Percentiles rank a stretch among this genome's conserved stretches.
phyloP scores from a whole-genome alignment of 2,113 vertebrate genomes.

The Lampris incognitus region DNA sequence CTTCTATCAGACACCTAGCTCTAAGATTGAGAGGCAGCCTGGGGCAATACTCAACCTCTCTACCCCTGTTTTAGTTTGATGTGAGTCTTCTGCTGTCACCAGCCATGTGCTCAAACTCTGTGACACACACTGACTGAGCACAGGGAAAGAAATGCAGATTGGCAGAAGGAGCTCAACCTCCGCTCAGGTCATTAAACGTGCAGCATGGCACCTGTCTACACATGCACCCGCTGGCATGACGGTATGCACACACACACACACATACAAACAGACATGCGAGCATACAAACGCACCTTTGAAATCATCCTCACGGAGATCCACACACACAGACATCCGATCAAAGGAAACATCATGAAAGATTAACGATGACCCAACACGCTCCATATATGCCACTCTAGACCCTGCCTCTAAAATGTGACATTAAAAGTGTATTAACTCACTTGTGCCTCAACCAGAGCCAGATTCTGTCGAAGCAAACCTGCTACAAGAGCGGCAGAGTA shows the following conservation, averaged over 20 bases:
- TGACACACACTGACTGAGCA: constrained; percentile 43
- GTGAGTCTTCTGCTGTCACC: constrained; percentile 50
- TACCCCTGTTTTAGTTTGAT: constrained; percentile 52
- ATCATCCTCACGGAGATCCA: neutral
- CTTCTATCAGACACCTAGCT: constrained; percentile 43
- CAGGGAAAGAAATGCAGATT: constrained; percentile 41
- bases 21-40: constrained; percentile 49
- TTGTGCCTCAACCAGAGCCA: neutral
- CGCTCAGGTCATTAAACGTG: constrained; percentile 55
- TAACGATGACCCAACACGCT: constrained; percentile 56
- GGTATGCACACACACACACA: neutral
- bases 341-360: constrained; percentile 75
- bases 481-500: neutral
- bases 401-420: constrained; percentile 15
- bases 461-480: neutral
- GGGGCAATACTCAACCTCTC: constrained; percentile 51
- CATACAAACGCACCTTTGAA: neutral
- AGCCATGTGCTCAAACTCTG: constrained; percentile 29
- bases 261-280: neutral
- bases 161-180: constrained; percentile 40
- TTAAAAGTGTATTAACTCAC: neutral
- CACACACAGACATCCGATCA: constrained; percentile 49
- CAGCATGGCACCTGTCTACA: constrained; percentile 45
- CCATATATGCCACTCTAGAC: constrained; percentile 37
- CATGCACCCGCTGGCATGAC: neutral